Evolutionary conservation across 37 sponge, comb jelly and placozoan genomes (phyloP), one percentile per base, ranked within the genome.

Genomic region (Chondrilla cf. caribensis): DNA sequence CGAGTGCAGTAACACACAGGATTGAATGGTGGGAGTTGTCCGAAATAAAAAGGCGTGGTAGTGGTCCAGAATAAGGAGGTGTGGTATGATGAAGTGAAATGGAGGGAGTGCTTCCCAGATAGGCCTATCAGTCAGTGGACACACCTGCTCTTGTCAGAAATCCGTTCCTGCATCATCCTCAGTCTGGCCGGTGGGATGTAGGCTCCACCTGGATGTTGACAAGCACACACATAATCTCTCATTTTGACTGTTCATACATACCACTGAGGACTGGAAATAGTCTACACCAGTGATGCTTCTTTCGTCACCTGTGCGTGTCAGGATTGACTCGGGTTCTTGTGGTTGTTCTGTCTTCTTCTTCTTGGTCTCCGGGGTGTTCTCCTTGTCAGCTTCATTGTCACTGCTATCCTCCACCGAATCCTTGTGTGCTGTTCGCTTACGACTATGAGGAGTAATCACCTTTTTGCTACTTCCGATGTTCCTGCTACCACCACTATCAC

Each of bases 151-250:
- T 98, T 98, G 85, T 98, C 99, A 2, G 88, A 84, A 25, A 98
- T 92, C 60, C 62, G 79, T 42, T 89, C 82, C 73, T 98, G 99
- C 95, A 98, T 93, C 89, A 93, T 93, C 42, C 91, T 71, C 5
- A 98, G 88, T 31, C 90, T 75, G 51, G 93, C 96, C 0, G 99
- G 99, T 31, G 96, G 99, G 38, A 98, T 98, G 81, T 98, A 98
- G 3, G 96, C 96, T 6, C 96, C 96, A 15, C 96, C 98, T 88
- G 71, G 26, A 73, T 25, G n/a, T 40, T 32, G 32, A 8, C 32
- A 32, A 32, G 17, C 66, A 64, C 6, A 64, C 32, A 47, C 51
- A 47, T 11, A 47, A 47, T n/a, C n/a, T n/a, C n/a, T 19, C 15
- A 57, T 57, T 57, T 19, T 57, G 19, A 57, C 19, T 57, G 58